Base-by-base conservation (phyloP, 2,797 vertebrate genomes). In the Manis crassicaudata region DNA sequence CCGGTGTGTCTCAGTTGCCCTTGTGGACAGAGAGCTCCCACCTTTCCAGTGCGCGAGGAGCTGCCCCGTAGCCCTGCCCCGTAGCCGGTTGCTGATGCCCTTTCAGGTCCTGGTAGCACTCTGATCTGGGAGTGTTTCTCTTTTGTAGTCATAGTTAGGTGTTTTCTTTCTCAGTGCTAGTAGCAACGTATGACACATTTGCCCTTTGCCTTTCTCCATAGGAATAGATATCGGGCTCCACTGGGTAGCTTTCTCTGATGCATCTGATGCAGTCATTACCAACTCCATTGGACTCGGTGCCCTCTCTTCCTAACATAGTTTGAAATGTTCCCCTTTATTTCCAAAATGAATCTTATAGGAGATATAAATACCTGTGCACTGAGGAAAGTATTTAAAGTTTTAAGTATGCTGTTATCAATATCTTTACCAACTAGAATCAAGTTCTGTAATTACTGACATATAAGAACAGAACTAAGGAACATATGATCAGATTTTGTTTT, bases 351-450 rank as follows among this genome's bases (percentile, higher is more conserved):
- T 43, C 63, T 8, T 52, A 54, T 63, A 40, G 17, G 37, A 77
- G 25, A 52, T 70, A 32, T 54, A 70, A 67, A 32, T 8, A 32
- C 12, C 5, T n/a, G 8, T 50, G 37, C 25, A 46, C 4, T 75
- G 70, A 73, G n/a, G 18, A 25, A 92, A 79, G 56, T 50, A 79
- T 86, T 83, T 52, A 79, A 68, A 18, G 9, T 77, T 92, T 96
- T 67, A 85, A 88, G 35, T 93, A 63, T 79, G 58, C 20, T 73
- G 17, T 43, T 29, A 70, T 91, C 62, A 14, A 17, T 46, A 46
- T 68, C 3, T 52, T 52, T 62, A 25, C 52, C 58, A 79, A 29
- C 25, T 25, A 40, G 14, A 91, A 54, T 72, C n/a, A 88, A 91
- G 52, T 85, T 67, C 4, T 16, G 2, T 50, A n/a, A 65, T 83